Evolutionary conservation across 1,140 invertebrate genomes (phyloP).

Genomic region (Agrypnia vestita): DNA sequence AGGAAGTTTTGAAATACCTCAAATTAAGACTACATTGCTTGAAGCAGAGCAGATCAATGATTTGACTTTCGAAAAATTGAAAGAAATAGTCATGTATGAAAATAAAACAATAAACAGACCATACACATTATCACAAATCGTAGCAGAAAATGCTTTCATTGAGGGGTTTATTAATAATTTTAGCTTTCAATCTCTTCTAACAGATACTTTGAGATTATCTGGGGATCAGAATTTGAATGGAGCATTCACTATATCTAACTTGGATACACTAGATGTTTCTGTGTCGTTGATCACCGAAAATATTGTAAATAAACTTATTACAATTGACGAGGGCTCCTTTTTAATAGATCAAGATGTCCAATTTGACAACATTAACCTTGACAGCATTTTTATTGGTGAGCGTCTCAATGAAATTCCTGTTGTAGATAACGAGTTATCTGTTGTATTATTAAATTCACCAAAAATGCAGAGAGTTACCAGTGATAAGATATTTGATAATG

Average conservation of each 20-base stretch:
- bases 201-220: conserved; percentile 32
- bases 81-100: conserved; percentile 50
- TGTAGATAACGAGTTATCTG: conserved; percentile 61
- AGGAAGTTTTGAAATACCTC: conserved; percentile 52
- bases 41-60: conserved; percentile 55
- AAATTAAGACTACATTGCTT: conserved; percentile 42
- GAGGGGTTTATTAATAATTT: conserved; percentile 64
- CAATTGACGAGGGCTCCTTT: conserved; percentile 60
- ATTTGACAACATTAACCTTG: conserved; percentile 61
- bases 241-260: conserved; percentile 8
- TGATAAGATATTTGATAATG: conserved; percentile 63
- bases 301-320: conserved; percentile 55
- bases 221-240: conserved; percentile 52
- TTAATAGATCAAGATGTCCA: conserved; percentile 62
- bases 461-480: conserved; percentile 63
- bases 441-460: conserved; percentile 62
- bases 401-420: conserved; percentile 63
- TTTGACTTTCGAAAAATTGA: conserved; percentile 37
- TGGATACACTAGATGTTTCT: conserved; percentile 50
- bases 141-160: conserved; percentile 46
- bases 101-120: conserved; percentile 50
- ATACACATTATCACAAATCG: conserved; percentile 32
- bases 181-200: conserved; percentile 60
- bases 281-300: background rate
- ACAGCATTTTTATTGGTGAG: conserved; percentile 61